Percentiles rank a stretch among this genome's conserved stretches.
Conservation (phyloP, 2,888 invertebrate species). For the Mechanitis mazaeus region DNA sequence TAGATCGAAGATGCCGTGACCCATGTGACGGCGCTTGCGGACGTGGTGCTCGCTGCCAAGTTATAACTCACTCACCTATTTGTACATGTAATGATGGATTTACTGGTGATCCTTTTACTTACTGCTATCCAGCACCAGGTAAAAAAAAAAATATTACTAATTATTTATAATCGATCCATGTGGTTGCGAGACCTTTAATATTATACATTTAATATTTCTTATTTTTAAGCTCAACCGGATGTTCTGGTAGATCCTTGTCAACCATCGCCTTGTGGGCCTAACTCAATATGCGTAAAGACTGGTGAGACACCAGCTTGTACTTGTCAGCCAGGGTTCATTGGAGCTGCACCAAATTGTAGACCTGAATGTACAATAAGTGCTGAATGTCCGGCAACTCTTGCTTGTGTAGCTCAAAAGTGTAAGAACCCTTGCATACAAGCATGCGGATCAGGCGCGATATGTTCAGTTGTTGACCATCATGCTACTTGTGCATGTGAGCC, state of each 20-base stretch:
- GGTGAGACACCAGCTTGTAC: conserved; percentile 79
- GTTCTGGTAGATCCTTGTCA: conserved; percentile 75
- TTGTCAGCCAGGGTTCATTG: conserved; percentile 78
- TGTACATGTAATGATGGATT: conserved; percentile 82
- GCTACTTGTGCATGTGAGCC: conserved; percentile 80
- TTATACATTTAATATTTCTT: conserved; percentile 1
- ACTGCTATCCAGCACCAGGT: conserved; percentile 79
- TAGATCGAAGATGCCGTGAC: conserved; percentile 83
- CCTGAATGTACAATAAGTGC: conserved; percentile 82
- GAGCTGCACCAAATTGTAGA: conserved; percentile 81
- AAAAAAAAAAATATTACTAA: conserved; percentile 29
- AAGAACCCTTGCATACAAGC: conserved; percentile 81
- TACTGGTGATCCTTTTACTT: conserved; percentile 83
- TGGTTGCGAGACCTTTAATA: conserved; percentile 11
- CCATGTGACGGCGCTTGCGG: conserved; percentile 87
- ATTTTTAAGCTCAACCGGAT: conserved; percentile 42
- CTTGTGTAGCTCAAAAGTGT: conserved; percentile 80
- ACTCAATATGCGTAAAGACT: conserved; percentile 79
- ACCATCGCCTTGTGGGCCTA: conserved; percentile 82
- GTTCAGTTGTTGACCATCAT: conserved; percentile 79
- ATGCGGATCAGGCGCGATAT: conserved; percentile 77
- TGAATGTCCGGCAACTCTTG: conserved; percentile 80
- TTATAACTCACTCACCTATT: conserved; percentile 84
- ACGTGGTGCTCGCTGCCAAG: conserved; percentile 82
- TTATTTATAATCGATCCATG: neutral